phyloP scores from a whole-genome alignment of 2,888 invertebrate species.

The Hartigia nigra region DNA sequence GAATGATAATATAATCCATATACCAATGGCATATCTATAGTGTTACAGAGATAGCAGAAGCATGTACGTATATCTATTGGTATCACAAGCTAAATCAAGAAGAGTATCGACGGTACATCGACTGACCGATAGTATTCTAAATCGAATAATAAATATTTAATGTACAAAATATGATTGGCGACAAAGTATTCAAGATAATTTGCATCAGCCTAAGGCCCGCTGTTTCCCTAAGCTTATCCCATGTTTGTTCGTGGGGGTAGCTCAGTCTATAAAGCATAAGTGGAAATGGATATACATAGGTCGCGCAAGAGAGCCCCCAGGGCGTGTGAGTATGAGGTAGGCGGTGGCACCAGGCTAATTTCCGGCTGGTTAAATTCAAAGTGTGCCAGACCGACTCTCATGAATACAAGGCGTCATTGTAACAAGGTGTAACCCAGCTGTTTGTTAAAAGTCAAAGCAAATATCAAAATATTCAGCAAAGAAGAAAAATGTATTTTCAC shows the following conservation, averaged over 20 bases:
- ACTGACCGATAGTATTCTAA: not conserved
- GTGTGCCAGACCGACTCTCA: not conserved
- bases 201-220: not conserved
- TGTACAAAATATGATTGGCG: not conserved
- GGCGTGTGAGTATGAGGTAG: not conserved
- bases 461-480: not conserved
- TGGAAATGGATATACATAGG: not conserved
- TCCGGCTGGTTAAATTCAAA: not conserved
- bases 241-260: not conserved
- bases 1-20: not conserved
- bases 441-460: not conserved
- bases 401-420: not conserved
- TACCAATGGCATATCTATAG: not conserved
- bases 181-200: not conserved
- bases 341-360: not conserved
- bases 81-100: too few relatives aligned
- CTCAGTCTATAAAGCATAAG: not conserved
- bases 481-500: not conserved
- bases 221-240: not conserved
- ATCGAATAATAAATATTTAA: not conserved
- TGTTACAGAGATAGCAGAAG: not conserved
- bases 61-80: not conserved
- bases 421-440: not conserved
- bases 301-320: too few relatives aligned
- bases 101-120: not conserved